Evolutionary conservation across 2,113 vertebrate species (phyloP), one percentile per base, ranked within the genome.

Genomic region (Lophura nycthemera): DNA sequence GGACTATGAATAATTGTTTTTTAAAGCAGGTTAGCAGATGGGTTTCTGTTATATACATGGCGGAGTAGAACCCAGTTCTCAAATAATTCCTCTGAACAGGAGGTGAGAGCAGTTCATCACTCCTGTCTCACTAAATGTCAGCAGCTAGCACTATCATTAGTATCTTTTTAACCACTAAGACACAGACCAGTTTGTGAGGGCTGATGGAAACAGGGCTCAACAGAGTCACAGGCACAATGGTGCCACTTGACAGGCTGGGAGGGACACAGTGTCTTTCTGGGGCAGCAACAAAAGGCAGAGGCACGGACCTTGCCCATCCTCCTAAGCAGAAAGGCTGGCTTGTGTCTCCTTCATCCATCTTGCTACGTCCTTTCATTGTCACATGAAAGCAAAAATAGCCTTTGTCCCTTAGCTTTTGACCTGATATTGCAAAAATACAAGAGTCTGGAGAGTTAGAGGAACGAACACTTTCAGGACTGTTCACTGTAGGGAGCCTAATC

Each of bases 221-320:
- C 25, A 25, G 47, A 78, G 66, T 32, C 1, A 3, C 27, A 45
- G 21, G 13, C 42, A 65, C 0, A 0, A 17, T 12, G 45, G 69
- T 48, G 63, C 21, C 67, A 64, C 48, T 56, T 64, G 54, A 45
- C 13, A 38, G 38, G 10, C 19, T 43, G 77, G 66, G 15, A 73
- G 9, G 8, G 8, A 38, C 54, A 45, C 11, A 4, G 3, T 6
- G 32, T 69, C 42, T 25, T 78, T 25, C 40, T 34, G 16, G 25
- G 34, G 27, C 54, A 73, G 52, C 47, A 77, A 15, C 40, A 19
- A 25, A 38, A 27, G 8, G 15, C 22, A 11, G 48, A 19, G 24
- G 43, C 27, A 64, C 13, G 50, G 61, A 50, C 15, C 22, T 59
- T 34, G 21, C 11, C 42, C 1, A 0, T 64, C 48, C 36, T 65